A percentile compares a stretch with the other conserved stretches of the same genome.
Evolutionary conservation across 1,140 invertebrate genomes (phyloP).

Genomic region (Ephestia elutella): DNA sequence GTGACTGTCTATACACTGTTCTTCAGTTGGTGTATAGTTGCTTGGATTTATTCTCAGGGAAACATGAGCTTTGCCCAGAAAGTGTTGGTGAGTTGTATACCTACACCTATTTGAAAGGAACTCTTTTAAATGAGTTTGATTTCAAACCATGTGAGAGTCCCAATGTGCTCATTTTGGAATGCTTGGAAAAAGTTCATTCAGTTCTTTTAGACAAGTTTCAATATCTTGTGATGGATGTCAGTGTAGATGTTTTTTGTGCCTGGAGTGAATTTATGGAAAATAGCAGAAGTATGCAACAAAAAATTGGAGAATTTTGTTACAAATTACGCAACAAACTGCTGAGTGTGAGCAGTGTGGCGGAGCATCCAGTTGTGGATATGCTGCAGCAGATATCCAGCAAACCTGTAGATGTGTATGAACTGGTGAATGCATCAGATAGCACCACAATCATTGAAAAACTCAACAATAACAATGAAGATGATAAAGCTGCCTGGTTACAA

Average conservation of each 20-base stretch:
- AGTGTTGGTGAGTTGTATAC: conserved; percentile 37
- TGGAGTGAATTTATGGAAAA: conserved; percentile 64
- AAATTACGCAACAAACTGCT: conserved; percentile 33
- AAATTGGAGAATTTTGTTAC: conserved; percentile 48
- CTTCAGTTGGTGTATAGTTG: conserved; percentile 37
- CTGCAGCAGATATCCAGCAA: conserved; percentile 55
- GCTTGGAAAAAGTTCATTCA: conserved; percentile 39
- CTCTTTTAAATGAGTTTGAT: conserved; percentile 18
- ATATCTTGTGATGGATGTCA: conserved; percentile 52
- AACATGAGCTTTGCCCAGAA: conserved; percentile 26
- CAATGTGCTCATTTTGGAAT: conserved; percentile 32
- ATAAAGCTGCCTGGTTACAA: conserved; percentile 42
- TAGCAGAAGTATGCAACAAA: conserved; percentile 51
- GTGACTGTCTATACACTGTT: conserved; percentile 36
- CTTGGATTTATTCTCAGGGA: conserved; percentile 28
- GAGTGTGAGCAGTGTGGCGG: conserved; percentile 27
- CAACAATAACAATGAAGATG: conserved; percentile 28
- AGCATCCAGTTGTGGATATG: conserved; percentile 55
- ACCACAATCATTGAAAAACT: conserved; percentile 45
- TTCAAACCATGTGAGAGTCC: conserved; percentile 30
- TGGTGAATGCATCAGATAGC: conserved; percentile 42
- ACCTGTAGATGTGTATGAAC: conserved; percentile 41
- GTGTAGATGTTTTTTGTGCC: conserved; percentile 61
- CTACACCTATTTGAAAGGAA: conserved; percentile 39
- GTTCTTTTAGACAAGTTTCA: conserved; percentile 46